These are phyloP conservation scores for Himantopus leucocephalus DNA, from an alignment of 2,113 vertebrate genomes.

Conservation along the genomic window DNA sequence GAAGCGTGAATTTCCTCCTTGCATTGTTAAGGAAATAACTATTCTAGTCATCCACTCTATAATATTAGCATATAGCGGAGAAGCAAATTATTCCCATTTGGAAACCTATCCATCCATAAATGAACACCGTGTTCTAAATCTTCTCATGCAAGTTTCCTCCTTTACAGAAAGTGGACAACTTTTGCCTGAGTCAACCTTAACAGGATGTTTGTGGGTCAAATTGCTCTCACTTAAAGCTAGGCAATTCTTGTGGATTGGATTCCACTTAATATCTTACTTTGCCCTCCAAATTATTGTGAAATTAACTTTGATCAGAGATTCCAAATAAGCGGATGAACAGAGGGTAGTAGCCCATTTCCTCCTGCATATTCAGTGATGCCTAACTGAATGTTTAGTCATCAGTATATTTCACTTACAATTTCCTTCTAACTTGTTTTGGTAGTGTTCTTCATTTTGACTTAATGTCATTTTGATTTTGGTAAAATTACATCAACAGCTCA, in stretches of 20 bases:
- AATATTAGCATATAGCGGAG: not conserved
- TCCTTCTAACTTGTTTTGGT: not conserved
- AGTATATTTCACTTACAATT: not conserved
- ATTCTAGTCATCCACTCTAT: not conserved
- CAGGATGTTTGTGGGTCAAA: not conserved
- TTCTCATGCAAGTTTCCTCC: not conserved
- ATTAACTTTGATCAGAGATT: not conserved
- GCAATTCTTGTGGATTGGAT: not conserved
- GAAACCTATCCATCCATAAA: not conserved
- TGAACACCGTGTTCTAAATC: not conserved
- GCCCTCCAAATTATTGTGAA: not conserved
- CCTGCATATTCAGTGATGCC: not conserved
- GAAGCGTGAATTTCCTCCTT: not conserved
- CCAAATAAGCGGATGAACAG: not conserved
- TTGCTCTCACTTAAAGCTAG: not conserved
- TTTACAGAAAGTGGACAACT: not conserved
- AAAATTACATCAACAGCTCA: not conserved
- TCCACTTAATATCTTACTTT: not conserved
- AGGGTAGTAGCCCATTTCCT: not conserved
- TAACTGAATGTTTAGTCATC: not conserved
- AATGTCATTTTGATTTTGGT: not conserved
- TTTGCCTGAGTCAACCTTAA: not conserved
- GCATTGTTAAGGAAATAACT: not conserved
- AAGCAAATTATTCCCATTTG: not conserved
- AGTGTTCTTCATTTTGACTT: not conserved